These are phyloP conservation scores for Diachasma alloeum DNA, from an alignment of 1,140 invertebrate genomes.

Conservation along the genomic window DNA sequence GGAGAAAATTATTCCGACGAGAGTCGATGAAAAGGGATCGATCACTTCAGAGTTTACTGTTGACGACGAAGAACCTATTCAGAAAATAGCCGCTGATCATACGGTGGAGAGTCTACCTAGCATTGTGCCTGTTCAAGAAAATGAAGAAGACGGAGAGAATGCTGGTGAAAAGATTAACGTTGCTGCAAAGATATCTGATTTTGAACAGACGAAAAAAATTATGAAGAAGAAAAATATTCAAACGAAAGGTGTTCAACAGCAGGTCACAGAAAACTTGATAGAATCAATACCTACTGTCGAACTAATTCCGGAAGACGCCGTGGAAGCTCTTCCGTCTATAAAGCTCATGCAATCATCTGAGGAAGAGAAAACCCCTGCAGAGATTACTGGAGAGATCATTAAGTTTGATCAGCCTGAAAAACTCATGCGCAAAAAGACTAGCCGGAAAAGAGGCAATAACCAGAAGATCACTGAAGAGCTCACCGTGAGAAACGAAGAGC, in stretches of 20 bases:
- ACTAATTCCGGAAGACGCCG: conserved; percentile 46
- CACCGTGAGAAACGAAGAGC: background rate
- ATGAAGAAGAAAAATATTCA: background rate
- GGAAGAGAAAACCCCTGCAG: too few species aligned
- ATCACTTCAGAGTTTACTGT: conserved; percentile 63
- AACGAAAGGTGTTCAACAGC: background rate
- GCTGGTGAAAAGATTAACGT: background rate
- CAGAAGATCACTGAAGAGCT: too few species aligned
- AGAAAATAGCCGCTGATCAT: background rate
- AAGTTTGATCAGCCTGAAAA: too few species aligned
- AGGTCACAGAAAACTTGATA: conserved; percentile 25
- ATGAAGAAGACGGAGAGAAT: conserved; percentile 18
- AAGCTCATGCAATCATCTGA: too few species aligned
- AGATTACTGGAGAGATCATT: too few species aligned
- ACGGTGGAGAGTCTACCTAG: background rate
- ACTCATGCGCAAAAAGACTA: too few species aligned
- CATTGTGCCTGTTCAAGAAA: background rate
- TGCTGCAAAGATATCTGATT: conserved; percentile 26
- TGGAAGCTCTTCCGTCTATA: background rate
- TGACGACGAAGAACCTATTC: conserved; percentile 54
- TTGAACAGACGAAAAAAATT: conserved; percentile 25
- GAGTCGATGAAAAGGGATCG: conserved; percentile 58
- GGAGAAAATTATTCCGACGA: conserved; percentile 40
- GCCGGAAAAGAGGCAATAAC: too few species aligned
- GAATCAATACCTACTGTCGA: conserved; percentile 38